Base-by-base conservation (phyloP, 2,797 vertebrate genomes). In the Sciurus carolinensis region DNA sequence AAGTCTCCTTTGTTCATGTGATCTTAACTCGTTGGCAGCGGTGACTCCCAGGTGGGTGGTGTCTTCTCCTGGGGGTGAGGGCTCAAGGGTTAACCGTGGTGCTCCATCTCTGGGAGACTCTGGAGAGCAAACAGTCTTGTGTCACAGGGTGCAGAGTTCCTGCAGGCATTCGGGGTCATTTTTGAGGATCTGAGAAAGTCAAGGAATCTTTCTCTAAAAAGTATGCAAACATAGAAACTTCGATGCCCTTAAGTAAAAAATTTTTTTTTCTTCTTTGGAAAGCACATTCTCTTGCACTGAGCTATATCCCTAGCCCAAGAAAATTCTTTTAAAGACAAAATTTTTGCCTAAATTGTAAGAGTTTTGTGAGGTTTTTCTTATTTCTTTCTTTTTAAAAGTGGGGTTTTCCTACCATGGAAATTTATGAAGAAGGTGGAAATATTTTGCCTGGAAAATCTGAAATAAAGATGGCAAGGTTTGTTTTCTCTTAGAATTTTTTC, bases 311-410 rank as follows among this genome's bases (percentile, higher is more conserved):
- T 52, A 79, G 39, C 39, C 39, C n/a, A 18, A 76, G 50, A 87
- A 94, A 93, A 90, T 77, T 57, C 90, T 72, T 66, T 57, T n/a
- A 67, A 82, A 69, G 79, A 75, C 17, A 84, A 87, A 67, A 71
- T 66, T 24, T 67, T 4, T 79, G 44, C 15, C 22, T 73, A 71
- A 73, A 90, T 7, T 69, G 0, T 79, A 71, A 85, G 64, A 80
- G 81, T 86, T 52, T 73, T 92, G 12, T 1, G 2, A 26, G 44
- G 75, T 85, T 20, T 24, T 66, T 57, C 54, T 57, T 57, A 22
- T 57, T 57, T 57, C 54, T 57, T 57, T 22, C 20, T 57, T 52
- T 52, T 52, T 13, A 2, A 57, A 57, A 57, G 54, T 57, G 54
- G 54, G 20, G 20, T 57, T 64, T 64, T 30, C 18, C 26, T 76